Percentiles rank a stretch among this genome's conserved stretches.
Evolutionary conservation across 2,888 invertebrate genomes (phyloP).

Genomic region (Stenchaetothrips biformis): DNA sequence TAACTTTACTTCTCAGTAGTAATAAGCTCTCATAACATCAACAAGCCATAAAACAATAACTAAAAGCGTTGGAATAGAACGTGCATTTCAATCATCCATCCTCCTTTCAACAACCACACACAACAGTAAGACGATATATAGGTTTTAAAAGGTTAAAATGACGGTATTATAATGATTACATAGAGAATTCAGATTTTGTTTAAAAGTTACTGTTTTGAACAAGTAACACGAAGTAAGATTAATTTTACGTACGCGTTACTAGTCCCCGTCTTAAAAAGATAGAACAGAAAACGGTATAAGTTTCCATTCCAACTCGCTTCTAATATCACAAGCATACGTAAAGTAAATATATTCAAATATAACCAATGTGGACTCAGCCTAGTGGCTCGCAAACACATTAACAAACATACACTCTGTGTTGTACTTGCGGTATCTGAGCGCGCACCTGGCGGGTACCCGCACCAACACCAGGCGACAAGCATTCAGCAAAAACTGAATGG

Average conservation of each 20-base stretch:
- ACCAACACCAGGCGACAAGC: not conserved
- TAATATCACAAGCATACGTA: slow-evolving; percentile 12
- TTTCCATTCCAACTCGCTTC: slow-evolving; percentile 13
- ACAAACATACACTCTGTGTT: slow-evolving; percentile 18
- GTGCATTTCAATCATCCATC: not conserved
- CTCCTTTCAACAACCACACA: too few relatives aligned
- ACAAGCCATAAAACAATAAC: slow-evolving; percentile 19
- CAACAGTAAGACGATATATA: too few relatives aligned
- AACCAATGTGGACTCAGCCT: not conserved
- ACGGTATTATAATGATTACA: too few relatives aligned
- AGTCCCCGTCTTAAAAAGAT: not conserved
- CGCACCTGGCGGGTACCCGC: not conserved
- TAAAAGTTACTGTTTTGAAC: too few relatives aligned
- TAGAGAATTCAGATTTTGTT: too few relatives aligned
- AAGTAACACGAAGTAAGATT: too few relatives aligned
- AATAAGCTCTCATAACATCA: slow-evolving; percentile 2
- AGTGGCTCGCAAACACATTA: not conserved
- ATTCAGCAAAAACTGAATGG: not conserved
- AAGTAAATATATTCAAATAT: slow-evolving; percentile 12
- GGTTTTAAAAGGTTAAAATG: too few relatives aligned
- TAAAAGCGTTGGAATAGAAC: slow-evolving; percentile 15
- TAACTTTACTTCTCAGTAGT: not conserved
- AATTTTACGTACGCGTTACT: too few relatives aligned
- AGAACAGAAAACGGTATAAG: slow-evolving; percentile 10
- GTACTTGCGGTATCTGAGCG: not conserved